Percentiles rank a stretch among this genome's conserved stretches.
These are phyloP conservation scores for Cyclophora punctaria DNA, from an alignment of 2,888 invertebrate species.

Conservation along the genomic window DNA sequence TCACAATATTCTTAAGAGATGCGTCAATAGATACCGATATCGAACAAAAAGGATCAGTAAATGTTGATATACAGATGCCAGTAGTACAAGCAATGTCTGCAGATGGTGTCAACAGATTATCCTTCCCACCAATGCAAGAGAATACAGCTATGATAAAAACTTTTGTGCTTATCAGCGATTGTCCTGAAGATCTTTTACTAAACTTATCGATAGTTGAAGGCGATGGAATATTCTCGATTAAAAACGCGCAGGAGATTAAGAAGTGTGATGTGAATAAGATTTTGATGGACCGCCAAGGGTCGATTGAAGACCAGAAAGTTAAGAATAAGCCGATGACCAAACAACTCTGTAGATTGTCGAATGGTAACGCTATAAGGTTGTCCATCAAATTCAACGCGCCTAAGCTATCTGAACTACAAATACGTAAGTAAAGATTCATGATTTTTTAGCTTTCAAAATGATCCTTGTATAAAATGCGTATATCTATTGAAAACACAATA, in stretches of 20 bases:
- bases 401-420: constrained; percentile 36
- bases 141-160: constrained; percentile 36
- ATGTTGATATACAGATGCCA: constrained; percentile 51
- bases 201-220: constrained; percentile 45
- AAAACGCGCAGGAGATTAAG: constrained; percentile 54
- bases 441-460: too few relatives aligned
- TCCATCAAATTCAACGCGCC: constrained; percentile 52
- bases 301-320: constrained; percentile 35
- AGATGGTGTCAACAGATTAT: constrained; percentile 52
- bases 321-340: constrained; percentile 44
- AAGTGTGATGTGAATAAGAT: constrained; percentile 55
- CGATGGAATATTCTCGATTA: constrained; percentile 47
- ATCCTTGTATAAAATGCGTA: too few relatives aligned
- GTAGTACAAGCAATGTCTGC: constrained; percentile 53
- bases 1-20: constrained; percentile 47
- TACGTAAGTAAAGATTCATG: constrained; percentile 28
- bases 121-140: constrained; percentile 46
- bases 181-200: constrained; percentile 50
- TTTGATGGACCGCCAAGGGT: constrained; percentile 40
- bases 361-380: constrained; percentile 55
- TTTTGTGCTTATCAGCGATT: constrained; percentile 57
- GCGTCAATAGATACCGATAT: constrained; percentile 45
- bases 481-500: too few relatives aligned
- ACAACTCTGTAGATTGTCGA: constrained; percentile 52
- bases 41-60: constrained; percentile 38